A percentile compares a stretch with the other conserved stretches of the same genome.
Conservation (phyloP, 2,888 invertebrate species). For the Galerucella nymphaeae region DNA sequence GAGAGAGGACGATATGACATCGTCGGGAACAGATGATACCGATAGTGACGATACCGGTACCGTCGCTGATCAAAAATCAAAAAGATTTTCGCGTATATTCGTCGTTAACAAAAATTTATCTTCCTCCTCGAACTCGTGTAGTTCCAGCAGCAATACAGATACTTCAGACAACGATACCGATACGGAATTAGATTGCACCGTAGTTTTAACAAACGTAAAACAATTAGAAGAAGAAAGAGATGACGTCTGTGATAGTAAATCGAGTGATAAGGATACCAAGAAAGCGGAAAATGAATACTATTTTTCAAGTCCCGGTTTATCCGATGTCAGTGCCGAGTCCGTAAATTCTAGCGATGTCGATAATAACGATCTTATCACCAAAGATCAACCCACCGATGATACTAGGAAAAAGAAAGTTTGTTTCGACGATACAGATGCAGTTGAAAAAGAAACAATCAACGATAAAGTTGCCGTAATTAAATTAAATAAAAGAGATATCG, state of each 20-base stretch:
- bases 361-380: constrained; percentile 33
- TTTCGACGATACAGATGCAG: background rate
- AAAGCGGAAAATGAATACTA: constrained; percentile 42
- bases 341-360: constrained; percentile 59
- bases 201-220: constrained; percentile 62
- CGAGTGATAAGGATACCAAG: constrained; percentile 34
- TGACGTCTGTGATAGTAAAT: constrained; percentile 40
- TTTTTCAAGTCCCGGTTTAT: constrained; percentile 59
- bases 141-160: constrained; percentile 70
- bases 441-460: background rate
- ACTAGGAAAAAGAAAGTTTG: background rate
- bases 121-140: constrained; percentile 65
- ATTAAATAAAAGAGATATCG: constrained; percentile 6
- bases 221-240: constrained; percentile 48
- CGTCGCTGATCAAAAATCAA: constrained; percentile 68
- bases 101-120: constrained; percentile 73
- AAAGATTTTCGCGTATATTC: constrained; percentile 74
- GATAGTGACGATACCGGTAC: constrained; percentile 70
- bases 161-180: constrained; percentile 75
- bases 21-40: constrained; percentile 60
- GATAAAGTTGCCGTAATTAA: constrained; percentile 1
- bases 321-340: constrained; percentile 62
- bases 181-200: constrained; percentile 67
- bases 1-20: constrained; percentile 61
- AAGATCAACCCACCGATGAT: background rate